Evolutionary conservation across 2,113 vertebrate genomes (phyloP), one percentile per base, ranked within the genome.

Genomic region (Bolborhynchus lineola): DNA sequence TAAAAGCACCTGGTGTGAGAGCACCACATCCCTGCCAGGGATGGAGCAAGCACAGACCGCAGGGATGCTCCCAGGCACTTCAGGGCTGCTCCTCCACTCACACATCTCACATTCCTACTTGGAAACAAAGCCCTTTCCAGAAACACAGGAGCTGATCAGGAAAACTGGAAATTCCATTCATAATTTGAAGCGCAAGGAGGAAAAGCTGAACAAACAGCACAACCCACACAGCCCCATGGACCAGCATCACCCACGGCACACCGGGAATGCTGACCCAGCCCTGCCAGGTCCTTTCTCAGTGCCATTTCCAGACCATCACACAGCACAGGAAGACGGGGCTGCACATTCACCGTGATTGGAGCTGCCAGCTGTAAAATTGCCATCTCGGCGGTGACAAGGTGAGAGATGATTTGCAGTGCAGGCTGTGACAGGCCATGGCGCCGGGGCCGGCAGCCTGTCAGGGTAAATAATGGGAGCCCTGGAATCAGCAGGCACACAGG

Each of bases 301-400:
- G 37, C n/a, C 2, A 23, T 2, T 65, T 23, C 82, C 8, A 37
- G 78, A 29, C 35, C 76, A 8, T 4, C 37, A 5, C 37, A 19
- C 0, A 6, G 49, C 33, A 11, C 59, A 47, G 64, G 44, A 62
- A 44, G 62, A 47, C 35, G 28, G 49, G 37, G 67, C 42, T 23
- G 78, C 80, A 50, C 44, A 49, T 7, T 23, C 41, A 0, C n/a
- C 2, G 9, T 80, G 97, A 94, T 42, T 9, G 97, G 84, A 90
- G 96, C 93, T 90, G 91, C 97, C 96, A 90, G 96, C 96, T 95
- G 90, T 94, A 90, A 97, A 93, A 96, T 87, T 76, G 75, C 93
- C 92, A 29, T 4, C 78, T 59, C 63, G 0, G 95, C 9, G 17
- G 82, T 89, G 97, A 97, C 94, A 83, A 91, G 92, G 96, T 80